Evolutionary conservation across 2,888 invertebrate species (phyloP).

Genomic region (Stenurella melanura): DNA sequence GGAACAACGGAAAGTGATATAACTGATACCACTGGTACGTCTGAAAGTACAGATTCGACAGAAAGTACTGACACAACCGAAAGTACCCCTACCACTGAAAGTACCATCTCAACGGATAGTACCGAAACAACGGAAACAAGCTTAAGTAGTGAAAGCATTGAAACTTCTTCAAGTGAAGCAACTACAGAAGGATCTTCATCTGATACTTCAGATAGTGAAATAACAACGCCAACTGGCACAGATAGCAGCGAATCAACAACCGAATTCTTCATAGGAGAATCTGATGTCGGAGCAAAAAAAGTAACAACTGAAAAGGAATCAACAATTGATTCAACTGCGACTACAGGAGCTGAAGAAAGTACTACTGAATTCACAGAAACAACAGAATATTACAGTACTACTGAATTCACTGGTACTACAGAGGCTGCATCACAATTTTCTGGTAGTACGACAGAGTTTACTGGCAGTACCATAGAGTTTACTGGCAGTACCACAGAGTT

Average conservation of each 20-base stretch:
- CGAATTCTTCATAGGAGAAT: conserved; percentile 41
- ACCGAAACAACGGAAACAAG: conserved; percentile 43
- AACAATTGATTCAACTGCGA: conserved; percentile 47
- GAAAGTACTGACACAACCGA: conserved; percentile 45
- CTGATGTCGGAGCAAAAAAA: conserved; percentile 27
- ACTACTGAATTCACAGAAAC: conserved; percentile 57
- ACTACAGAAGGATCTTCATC: conserved; percentile 36
- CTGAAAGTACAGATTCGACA: conserved; percentile 38
- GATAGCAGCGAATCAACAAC: conserved; percentile 47
- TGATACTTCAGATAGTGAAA: conserved; percentile 28
- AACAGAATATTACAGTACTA: conserved; percentile 42
- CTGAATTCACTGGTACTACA: conserved; percentile 40
- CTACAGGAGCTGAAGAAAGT: conserved; percentile 50
- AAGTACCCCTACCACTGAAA: conserved; percentile 55
- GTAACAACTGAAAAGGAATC: conserved; percentile 39
- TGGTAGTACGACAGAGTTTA: conserved; percentile 5
- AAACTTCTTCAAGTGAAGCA: conserved; percentile 37
- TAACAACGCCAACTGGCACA: conserved; percentile 44
- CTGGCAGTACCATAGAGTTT: conserved; percentile 17
- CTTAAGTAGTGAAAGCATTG: conserved; percentile 45
- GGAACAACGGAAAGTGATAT: conserved; percentile 55
- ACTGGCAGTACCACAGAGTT: conserved; percentile 51
- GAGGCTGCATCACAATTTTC: conserved; percentile 28
- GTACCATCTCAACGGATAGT: conserved; percentile 40
- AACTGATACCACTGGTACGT: conserved; percentile 56